A percentile compares a stretch with the other conserved stretches of the same genome.
phyloP scores from a whole-genome alignment of 2,113 vertebrate genomes.

The Argyrosomus japonicus region DNA sequence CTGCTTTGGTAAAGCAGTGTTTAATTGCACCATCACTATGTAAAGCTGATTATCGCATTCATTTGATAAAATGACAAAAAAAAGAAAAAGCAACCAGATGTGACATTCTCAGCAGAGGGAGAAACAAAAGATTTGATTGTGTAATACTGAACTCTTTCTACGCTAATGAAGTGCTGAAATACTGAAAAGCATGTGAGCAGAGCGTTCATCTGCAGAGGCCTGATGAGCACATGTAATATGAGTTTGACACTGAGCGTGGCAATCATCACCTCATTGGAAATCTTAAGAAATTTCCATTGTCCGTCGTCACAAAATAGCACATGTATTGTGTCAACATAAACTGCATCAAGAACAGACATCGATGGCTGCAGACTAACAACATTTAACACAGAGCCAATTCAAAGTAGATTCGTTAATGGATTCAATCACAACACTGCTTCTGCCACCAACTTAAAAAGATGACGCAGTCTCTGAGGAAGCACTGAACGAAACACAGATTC shows the following conservation, averaged over 20 bases:
- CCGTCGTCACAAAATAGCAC: background rate
- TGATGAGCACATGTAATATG: background rate
- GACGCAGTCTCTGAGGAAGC: slow-evolving; percentile 59
- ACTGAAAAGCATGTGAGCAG: slow-evolving; percentile 25
- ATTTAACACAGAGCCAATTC: slow-evolving; percentile 14
- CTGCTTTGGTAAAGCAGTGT: slow-evolving; percentile 46
- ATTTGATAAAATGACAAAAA: slow-evolving; percentile 34
- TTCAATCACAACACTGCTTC: slow-evolving; percentile 16
- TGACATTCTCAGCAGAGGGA: slow-evolving; percentile 29
- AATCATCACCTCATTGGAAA: background rate
- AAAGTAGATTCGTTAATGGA: background rate
- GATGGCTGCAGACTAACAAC: slow-evolving; percentile 1
- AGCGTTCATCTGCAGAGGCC: slow-evolving; percentile 22
- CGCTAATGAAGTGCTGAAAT: slow-evolving; percentile 31
- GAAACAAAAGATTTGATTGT: background rate
- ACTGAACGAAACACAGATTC: slow-evolving; percentile 30
- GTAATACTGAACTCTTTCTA: slow-evolving; percentile 36
- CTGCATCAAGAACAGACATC: slow-evolving; percentile 7
- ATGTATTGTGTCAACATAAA: background rate
- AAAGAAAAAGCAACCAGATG: slow-evolving; percentile 1
- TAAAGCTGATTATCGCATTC: slow-evolving; percentile 57
- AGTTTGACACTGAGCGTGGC: background rate
- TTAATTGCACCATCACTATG: slow-evolving; percentile 41
- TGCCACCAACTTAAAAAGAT: slow-evolving; percentile 6
- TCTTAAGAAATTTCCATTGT: background rate